Evolutionary conservation across 2,797 vertebrate species (phyloP).

Genomic region (Eptatretus atami): DNA sequence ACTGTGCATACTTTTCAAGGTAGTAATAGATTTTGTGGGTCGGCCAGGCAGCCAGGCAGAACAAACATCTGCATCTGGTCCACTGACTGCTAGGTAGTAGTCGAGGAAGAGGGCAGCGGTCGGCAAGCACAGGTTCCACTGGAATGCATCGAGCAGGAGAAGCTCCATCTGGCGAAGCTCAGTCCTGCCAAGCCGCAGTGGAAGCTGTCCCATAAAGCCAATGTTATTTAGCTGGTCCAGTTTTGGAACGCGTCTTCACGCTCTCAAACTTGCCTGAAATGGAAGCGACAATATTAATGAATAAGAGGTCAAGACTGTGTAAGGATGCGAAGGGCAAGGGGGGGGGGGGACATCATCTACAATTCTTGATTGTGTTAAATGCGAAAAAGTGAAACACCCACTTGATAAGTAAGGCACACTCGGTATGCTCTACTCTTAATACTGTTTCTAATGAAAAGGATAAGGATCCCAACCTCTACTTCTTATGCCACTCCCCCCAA

Average conservation of each 20-base stretch:
- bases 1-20: conserved; percentile 55
- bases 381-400: no score
- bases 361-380: no score
- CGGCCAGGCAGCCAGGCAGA: conserved; percentile 42
- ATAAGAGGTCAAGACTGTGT: no score
- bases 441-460: no score
- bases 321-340: no score
- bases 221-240: conserved; percentile 46
- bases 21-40: conserved; percentile 34
- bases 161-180: conserved; percentile 49
- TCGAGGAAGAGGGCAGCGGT: conserved; percentile 63
- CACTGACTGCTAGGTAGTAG: conserved; percentile 48
- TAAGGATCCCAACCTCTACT: no score
- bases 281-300: no score
- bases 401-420: no score
- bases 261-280: conserved; percentile 55
- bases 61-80: conserved; percentile 41
- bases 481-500: no score
- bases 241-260: conserved; percentile 48
- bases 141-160: conserved; percentile 42
- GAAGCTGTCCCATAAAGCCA: conserved; percentile 33
- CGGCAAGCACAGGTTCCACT: conserved; percentile 63
- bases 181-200: conserved; percentile 34
- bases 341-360: no score
- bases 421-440: no score